phyloP scores from a whole-genome alignment of 2,113 vertebrate genomes.

The Cisticola juncidis region DNA sequence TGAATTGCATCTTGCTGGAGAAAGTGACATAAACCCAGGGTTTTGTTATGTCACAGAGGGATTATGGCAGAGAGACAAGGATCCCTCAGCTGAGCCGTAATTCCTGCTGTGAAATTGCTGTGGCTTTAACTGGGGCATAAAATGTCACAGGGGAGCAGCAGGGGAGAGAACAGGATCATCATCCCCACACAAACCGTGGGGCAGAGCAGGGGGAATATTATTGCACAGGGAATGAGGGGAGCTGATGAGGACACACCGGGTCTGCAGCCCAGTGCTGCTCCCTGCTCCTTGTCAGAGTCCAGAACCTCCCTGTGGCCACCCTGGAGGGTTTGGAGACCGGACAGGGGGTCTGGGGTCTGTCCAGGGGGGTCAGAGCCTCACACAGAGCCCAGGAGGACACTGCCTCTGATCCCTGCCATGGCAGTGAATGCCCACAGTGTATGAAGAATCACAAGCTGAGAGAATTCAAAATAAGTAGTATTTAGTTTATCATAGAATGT shows the following conservation, averaged over 20 bases:
- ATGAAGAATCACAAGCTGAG: too few species aligned
- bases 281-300: too few species aligned
- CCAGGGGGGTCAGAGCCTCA: too few species aligned
- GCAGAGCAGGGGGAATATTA: background rate
- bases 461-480: too few species aligned
- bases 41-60: background rate
- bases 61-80: background rate
- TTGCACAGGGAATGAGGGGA: background rate
- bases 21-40: background rate
- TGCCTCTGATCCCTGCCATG: too few species aligned
- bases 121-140: background rate
- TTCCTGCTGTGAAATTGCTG: background rate
- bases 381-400: too few species aligned
- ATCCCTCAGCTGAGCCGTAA: background rate
- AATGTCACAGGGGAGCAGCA: background rate
- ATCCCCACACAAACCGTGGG: accelerated
- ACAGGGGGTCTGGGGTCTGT: too few species aligned
- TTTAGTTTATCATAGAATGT: too few species aligned
- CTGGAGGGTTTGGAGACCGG: too few species aligned
- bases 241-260: accelerated
- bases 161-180: background rate
- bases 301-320: too few species aligned
- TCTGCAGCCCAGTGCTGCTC: background rate
- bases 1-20: background rate
- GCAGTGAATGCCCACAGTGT: too few species aligned